phyloP scores from a whole-genome alignment of 1,140 invertebrate species.

The Procambarus virginalis region DNA sequence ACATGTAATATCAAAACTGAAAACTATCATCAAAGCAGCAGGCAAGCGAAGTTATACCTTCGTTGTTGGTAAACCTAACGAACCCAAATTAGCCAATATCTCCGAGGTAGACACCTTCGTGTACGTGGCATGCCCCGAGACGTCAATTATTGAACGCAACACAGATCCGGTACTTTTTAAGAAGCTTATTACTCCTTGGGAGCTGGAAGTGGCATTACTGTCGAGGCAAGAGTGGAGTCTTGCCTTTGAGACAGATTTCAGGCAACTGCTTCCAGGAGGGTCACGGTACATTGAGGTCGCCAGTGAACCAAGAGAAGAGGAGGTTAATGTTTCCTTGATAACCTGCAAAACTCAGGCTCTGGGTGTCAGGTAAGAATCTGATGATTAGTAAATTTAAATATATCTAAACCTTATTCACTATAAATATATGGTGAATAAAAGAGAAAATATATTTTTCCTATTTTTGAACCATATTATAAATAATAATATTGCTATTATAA shows the following conservation, averaged over 20 bases:
- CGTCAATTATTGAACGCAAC: conserved; percentile 82
- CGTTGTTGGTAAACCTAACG: conserved; percentile 93
- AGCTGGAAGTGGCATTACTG: conserved; percentile 91
- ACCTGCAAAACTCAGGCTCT: conserved; percentile 71
- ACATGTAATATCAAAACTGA: conserved; percentile 84
- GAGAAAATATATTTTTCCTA: too few relatives aligned
- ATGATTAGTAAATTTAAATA: background rate
- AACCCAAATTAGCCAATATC: conserved; percentile 94
- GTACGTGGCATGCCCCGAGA: conserved; percentile 91
- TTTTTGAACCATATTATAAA: too few relatives aligned
- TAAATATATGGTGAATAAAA: too few relatives aligned
- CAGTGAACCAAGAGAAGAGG: conserved; percentile 57
- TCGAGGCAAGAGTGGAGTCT: conserved; percentile 78
- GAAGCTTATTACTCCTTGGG: conserved; percentile 93
- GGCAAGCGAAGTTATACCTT: conserved; percentile 93
- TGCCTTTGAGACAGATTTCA: conserved; percentile 85
- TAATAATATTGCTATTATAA: too few relatives aligned
- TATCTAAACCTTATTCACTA: too few relatives aligned
- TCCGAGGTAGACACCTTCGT: conserved; percentile 94
- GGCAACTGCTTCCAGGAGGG: conserved; percentile 81
- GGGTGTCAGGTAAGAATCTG: conserved; percentile 62
- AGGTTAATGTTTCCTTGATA: conserved; percentile 72
- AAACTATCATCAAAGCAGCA: conserved; percentile 81
- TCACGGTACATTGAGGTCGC: background rate
- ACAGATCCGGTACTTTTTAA: conserved; percentile 86